phyloP scores from a whole-genome alignment of 2,888 invertebrate genomes.

The Drosophila recens region DNA sequence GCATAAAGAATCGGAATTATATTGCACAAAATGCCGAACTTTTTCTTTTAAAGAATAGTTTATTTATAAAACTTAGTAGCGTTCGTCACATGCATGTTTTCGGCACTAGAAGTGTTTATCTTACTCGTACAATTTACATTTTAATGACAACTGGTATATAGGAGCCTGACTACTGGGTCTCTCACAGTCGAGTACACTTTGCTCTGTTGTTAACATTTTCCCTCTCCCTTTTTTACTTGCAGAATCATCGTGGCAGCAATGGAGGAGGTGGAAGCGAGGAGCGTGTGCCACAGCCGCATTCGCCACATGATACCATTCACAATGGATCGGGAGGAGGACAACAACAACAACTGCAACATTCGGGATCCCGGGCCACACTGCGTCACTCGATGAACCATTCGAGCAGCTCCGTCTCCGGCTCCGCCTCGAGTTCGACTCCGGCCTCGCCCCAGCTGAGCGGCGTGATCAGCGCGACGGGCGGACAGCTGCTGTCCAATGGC shows the following conservation, averaged over 20 bases:
- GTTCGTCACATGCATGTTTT: too few relatives aligned
- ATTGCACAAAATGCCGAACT: too few relatives aligned
- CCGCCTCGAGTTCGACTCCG: conserved; percentile 85
- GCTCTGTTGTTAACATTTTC: neutral
- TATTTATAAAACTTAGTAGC: too few relatives aligned
- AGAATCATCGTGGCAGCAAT: conserved; percentile 84
- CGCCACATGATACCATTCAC: conserved; percentile 75
- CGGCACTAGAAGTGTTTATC: too few relatives aligned
- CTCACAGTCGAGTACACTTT: neutral
- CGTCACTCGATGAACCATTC: conserved; percentile 84
- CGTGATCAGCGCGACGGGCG: conserved; percentile 72
- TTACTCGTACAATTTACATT: too few relatives aligned
- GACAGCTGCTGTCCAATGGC: conserved; percentile 84
- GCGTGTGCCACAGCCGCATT: conserved; percentile 84
- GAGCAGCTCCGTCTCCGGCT: conserved; percentile 82
- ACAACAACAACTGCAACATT: conserved; percentile 75
- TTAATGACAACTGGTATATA: too few relatives aligned
- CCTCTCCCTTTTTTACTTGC: conserved; percentile 55
- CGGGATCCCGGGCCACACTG: conserved; percentile 82
- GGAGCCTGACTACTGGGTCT: neutral
- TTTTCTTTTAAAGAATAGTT: too few relatives aligned
- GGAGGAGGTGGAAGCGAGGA: conserved; percentile 83
- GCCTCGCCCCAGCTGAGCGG: conserved; percentile 85
- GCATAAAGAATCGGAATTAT: too few relatives aligned
- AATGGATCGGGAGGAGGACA: conserved; percentile 28